Base-by-base conservation (phyloP, 1,140 invertebrate genomes). In the Spodoptera frugiperda region DNA sequence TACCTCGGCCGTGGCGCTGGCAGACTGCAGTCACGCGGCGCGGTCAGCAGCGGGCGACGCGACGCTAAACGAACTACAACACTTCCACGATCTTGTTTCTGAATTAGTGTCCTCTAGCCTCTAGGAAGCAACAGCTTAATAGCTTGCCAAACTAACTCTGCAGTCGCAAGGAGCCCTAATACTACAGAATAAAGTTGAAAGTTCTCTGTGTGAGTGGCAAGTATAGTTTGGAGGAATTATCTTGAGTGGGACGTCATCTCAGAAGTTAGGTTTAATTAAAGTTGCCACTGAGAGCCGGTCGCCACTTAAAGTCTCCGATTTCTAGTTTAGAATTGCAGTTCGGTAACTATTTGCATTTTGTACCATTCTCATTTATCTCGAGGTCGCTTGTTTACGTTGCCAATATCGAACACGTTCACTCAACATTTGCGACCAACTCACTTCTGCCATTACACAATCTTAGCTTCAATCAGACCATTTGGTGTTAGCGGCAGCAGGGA, bases 251-350 rank as follows among this genome's bases (percentile, higher is more conserved):
- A 85, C 85, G 86, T 89, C 89, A 91, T 89, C 87, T 86, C 82
- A 83, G 82, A 89, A 90, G 87, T 90, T 91, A 82, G 85, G 86
- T 89, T 89, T 91, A 91, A 91, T 91, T 91, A 89, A 89, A 89
- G 87, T 91, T 89, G 83, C 79, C 80, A 84, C 80, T 81, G 78
- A 82, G 75, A 82, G 82, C 71, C 80, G 79, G 78, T 78, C 82
- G 78, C 68, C 81, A 74, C 82, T 87, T 86, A 84, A 85, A 88
- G 85, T 78, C 84, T 79, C 83, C 83, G 85, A 89, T 84, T 86
- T 67, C 84, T 85, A 84, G 82, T 82, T 84, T 83, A 79, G 79
- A 82, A 85, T 87, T 85, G 85, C 84, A 87, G 76, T 89, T 89
- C 70, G 79, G 79, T 81, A 87, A 89, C 82, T 87, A 90, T 89